These are phyloP conservation scores for Ephestia elutella DNA, from an alignment of 1,140 invertebrate species.

Conservation along the genomic window DNA sequence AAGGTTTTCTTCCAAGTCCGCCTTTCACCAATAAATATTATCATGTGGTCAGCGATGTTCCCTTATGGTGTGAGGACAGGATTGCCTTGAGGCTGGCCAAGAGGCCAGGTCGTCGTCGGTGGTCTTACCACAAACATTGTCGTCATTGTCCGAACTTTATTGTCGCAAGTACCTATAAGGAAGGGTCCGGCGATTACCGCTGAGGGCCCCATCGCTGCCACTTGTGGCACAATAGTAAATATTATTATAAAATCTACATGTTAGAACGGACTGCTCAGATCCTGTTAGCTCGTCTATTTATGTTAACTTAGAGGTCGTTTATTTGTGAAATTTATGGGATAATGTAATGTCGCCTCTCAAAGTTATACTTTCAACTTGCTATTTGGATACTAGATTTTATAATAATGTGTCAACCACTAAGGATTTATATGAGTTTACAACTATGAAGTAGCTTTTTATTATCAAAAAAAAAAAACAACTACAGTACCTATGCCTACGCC, in stretches of 20 bases:
- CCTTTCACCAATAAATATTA: constrained; percentile 17
- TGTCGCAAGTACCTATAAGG: constrained; percentile 24
- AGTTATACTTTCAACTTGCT: too few relatives aligned
- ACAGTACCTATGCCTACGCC: too few relatives aligned
- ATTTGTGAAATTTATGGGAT: too few relatives aligned
- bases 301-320: neutral
- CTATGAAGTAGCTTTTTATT: too few relatives aligned
- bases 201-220: neutral
- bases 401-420: too few relatives aligned
- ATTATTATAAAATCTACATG: neutral
- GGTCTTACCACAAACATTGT: constrained; percentile 40
- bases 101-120: constrained; percentile 38
- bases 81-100: constrained; percentile 6
- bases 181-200: neutral
- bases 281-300: neutral
- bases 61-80: constrained; percentile 18
- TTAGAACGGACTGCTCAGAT: neutral
- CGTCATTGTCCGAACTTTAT: constrained; percentile 63
- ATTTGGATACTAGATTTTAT: too few relatives aligned
- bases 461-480: too few relatives aligned
- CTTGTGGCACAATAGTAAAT: neutral
- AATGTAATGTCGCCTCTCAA: too few relatives aligned
- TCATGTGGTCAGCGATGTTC: constrained; percentile 18
- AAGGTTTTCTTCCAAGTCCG: neutral
- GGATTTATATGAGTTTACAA: too few relatives aligned